Evolutionary conservation across 2,797 vertebrate species (phyloP).

Genomic region (Catostomus latipinnis): DNA sequence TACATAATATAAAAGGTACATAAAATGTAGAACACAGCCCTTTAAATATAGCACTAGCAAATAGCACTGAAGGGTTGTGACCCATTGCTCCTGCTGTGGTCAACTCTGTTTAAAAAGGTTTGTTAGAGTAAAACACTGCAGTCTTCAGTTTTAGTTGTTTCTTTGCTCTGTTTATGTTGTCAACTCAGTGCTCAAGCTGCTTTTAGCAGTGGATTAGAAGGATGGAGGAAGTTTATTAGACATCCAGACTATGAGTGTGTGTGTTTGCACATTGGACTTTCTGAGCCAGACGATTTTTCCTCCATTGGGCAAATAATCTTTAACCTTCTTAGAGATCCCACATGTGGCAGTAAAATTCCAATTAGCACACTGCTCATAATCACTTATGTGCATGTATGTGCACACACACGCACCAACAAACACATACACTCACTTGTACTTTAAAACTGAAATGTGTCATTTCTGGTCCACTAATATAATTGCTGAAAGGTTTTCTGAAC

Average conservation of each 20-base stretch:
- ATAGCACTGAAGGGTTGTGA: not conserved
- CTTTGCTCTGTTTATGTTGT: constrained; percentile 18
- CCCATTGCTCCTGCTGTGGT: constrained; percentile 14
- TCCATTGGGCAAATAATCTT: constrained; percentile 26
- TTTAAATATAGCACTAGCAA: no score
- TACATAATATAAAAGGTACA: no score
- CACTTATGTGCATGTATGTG: constrained; percentile 27
- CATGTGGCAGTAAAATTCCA: constrained; percentile 3
- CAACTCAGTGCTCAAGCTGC: constrained; percentile 37
- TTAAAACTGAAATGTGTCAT: no score
- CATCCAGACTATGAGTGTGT: not conserved
- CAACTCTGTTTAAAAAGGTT: constrained; percentile 24
- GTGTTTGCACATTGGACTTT: no score
- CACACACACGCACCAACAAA: constrained; percentile 11
- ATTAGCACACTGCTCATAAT: constrained; percentile 24
- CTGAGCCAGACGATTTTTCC: not conserved
- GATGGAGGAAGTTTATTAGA: constrained; percentile 27
- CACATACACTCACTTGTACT: not conserved
- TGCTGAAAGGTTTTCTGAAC: no score
- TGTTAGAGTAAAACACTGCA: constrained; percentile 16
- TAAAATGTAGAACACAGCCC: no score
- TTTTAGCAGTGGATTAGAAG: constrained; percentile 34
- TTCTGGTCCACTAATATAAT: no score
- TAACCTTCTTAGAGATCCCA: constrained; percentile 27
- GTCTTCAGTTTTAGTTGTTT: constrained; percentile 11